Percentiles rank a stretch among this genome's conserved stretches.
These are phyloP conservation scores for Scaptodrosophila lebanonensis DNA, from an alignment of 1,140 invertebrate species.

Conservation along the genomic window DNA sequence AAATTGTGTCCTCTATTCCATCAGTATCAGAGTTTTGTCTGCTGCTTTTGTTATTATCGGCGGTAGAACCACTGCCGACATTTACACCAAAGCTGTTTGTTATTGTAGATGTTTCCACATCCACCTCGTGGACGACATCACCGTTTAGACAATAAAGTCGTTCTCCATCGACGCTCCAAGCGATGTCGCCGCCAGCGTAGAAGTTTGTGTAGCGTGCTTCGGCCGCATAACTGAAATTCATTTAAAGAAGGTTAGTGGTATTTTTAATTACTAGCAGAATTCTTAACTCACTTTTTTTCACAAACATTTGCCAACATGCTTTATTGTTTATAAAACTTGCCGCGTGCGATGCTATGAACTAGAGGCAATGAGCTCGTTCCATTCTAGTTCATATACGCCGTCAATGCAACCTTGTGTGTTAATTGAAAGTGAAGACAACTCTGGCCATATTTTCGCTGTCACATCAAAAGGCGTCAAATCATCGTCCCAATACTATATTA, in stretches of 20 bases:
- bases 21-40: constrained; percentile 75
- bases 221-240: constrained; percentile 83
- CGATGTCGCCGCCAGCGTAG: constrained; percentile 89
- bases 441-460: constrained; percentile 19
- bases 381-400: neutral
- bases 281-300: constrained; percentile 52
- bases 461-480: constrained; percentile 75
- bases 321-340: constrained; percentile 51
- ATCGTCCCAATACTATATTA: constrained; percentile 48
- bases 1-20: constrained; percentile 84
- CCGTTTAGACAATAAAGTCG: constrained; percentile 86
- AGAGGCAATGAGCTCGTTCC: constrained; percentile 22
- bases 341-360: constrained; percentile 26
- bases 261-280: neutral
- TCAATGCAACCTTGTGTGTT: too few relatives aligned
- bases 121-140: constrained; percentile 83
- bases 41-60: constrained; percentile 8
- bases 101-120: constrained; percentile 79
- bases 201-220: constrained; percentile 88
- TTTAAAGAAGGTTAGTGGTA: neutral
- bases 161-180: constrained; percentile 85
- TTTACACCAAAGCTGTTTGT: constrained; percentile 54
- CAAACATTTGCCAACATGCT: constrained; percentile 45
- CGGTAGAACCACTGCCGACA: constrained; percentile 56
- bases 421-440: constrained; percentile 1